phyloP scores from a whole-genome alignment of 1,140 invertebrate genomes.

The Gonatopus flavifemur region DNA sequence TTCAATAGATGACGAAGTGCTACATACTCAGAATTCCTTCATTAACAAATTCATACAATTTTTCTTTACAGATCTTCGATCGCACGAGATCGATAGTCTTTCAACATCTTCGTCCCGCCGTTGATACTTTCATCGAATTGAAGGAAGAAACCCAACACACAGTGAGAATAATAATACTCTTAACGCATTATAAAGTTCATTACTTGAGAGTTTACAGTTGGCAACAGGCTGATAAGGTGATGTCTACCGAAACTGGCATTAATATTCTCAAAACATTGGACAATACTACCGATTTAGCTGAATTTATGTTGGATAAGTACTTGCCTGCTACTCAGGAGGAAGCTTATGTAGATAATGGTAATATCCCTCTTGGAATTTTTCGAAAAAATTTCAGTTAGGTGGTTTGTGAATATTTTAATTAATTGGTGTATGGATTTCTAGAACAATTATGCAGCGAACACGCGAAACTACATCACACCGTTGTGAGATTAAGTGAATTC shows the following conservation, averaged over 20 bases:
- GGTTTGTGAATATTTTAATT: not conserved
- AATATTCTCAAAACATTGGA: conserved; percentile 46
- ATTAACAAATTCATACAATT: no score
- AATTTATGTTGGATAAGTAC: conserved; percentile 45
- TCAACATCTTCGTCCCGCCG: conserved; percentile 34
- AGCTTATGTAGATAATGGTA: conserved; percentile 30
- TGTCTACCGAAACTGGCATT: conserved; percentile 47
- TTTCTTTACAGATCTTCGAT: conserved; percentile 38
- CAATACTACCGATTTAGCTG: conserved; percentile 39
- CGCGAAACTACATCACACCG: conserved; percentile 43
- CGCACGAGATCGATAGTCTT: conserved; percentile 38
- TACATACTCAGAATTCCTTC: no score
- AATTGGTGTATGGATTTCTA: conserved; percentile 13
- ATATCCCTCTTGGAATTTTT: not conserved
- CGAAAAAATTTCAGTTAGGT: not conserved
- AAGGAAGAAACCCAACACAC: conserved; percentile 44
- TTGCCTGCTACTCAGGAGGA: conserved; percentile 37
- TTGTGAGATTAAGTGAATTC: conserved; percentile 43
- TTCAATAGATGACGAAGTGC: no score
- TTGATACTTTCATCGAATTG: conserved; percentile 39
- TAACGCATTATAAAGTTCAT: conserved; percentile 44
- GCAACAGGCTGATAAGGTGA: conserved; percentile 46
- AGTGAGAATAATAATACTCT: conserved; percentile 39
- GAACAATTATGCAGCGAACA: conserved; percentile 40
- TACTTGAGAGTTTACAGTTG: conserved; percentile 47